These are phyloP conservation scores for Alcedo atthis DNA, from an alignment of 2,797 vertebrate genomes.

Conservation along the genomic window DNA sequence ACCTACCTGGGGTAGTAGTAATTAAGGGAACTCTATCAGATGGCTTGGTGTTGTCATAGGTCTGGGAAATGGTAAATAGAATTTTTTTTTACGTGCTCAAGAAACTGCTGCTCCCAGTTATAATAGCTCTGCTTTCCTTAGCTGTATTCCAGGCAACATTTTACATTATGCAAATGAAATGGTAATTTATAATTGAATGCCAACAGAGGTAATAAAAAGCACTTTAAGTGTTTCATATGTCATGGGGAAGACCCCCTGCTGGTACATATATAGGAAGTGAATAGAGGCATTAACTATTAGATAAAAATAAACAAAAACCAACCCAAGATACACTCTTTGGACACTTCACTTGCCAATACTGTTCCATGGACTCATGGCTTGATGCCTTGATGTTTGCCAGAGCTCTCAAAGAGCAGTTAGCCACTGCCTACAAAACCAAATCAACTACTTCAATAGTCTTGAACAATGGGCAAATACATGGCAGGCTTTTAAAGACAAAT, in stretches of 20 bases:
- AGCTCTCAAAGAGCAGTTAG: background rate
- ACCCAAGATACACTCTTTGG: background rate
- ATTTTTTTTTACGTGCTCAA: background rate
- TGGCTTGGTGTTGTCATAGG: background rate
- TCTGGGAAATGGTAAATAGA: background rate
- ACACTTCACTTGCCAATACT: background rate
- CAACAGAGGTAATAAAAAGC: background rate
- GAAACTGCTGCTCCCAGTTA: background rate
- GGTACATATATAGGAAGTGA: background rate
- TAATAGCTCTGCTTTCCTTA: background rate
- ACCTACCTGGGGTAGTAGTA: background rate
- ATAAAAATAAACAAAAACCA: background rate
- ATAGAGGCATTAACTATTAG: background rate
- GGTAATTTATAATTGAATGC: background rate
- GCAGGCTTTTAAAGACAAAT: background rate
- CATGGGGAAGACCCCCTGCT: background rate
- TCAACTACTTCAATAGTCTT: background rate
- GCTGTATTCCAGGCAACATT: background rate
- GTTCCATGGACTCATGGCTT: background rate
- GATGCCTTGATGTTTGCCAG: background rate
- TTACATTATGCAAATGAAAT: background rate
- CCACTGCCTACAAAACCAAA: background rate
- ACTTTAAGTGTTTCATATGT: background rate
- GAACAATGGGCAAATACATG: background rate
- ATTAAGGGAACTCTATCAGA: background rate